phyloP scores from a whole-genome alignment of 1,140 invertebrate genomes.

The Drosophila melanica region DNA sequence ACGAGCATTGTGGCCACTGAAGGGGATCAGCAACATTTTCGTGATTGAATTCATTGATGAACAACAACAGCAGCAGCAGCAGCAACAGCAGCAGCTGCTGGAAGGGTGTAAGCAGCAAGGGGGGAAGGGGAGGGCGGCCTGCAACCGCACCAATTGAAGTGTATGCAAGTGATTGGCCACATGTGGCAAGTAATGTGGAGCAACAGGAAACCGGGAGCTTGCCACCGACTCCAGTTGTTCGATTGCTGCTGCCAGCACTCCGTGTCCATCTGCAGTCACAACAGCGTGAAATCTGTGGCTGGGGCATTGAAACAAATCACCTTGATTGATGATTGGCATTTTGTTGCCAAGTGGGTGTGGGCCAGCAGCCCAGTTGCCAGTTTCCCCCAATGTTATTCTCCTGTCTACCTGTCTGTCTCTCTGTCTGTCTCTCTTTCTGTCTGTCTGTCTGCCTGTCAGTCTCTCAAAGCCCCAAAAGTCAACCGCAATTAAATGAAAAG shows the following conservation, averaged over 20 bases:
- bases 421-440: constrained; percentile 19
- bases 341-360: constrained; percentile 57
- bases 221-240: constrained; percentile 9
- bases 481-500: constrained; percentile 82
- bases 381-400: constrained; percentile 10
- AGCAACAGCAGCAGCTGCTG: constrained; percentile 1
- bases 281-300: constrained; percentile 78
- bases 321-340: constrained; percentile 82
- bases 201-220: constrained; percentile 31
- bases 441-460: constrained; percentile 33
- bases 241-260: constrained; percentile 8
- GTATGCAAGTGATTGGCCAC: constrained; percentile 79
- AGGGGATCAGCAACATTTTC: constrained; percentile 63
- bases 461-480: constrained; percentile 76
- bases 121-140: no score
- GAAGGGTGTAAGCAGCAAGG: no score
- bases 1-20: constrained; percentile 32
- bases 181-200: constrained; percentile 69
- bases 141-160: constrained; percentile 72
- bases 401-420: constrained; percentile 5
- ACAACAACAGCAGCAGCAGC: constrained; percentile 51
- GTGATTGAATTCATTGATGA: constrained; percentile 81
- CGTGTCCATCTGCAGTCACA: constrained; percentile 75
- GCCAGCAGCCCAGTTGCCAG: constrained; percentile 4
- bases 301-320: constrained; percentile 81